These are phyloP conservation scores for Bolinopsis microptera DNA, from an alignment of 37 sponge, comb jelly and placozoan species.

Conservation along the genomic window DNA sequence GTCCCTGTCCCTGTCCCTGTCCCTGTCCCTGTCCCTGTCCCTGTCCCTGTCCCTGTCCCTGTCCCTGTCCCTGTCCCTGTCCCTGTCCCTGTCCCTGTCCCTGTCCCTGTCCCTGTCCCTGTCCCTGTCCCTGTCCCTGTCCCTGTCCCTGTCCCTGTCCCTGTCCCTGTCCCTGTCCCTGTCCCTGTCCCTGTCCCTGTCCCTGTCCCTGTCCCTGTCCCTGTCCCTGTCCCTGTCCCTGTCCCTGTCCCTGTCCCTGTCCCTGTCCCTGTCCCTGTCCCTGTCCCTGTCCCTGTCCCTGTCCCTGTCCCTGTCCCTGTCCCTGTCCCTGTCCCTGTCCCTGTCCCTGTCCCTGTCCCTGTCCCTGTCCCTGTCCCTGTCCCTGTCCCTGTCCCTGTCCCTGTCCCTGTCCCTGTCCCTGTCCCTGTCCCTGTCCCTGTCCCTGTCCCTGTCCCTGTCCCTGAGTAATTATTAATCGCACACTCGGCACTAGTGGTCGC, in stretches of 20 bases:
- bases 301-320: background rate
- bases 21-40: background rate
- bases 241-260: background rate
- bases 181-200: background rate
- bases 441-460: background rate
- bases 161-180: background rate
- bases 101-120: background rate
- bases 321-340: background rate
- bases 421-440: background rate
- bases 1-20: background rate
- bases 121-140: background rate
- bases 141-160: background rate
- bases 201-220: background rate
- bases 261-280: background rate
- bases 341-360: background rate
- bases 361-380: background rate
- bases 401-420: background rate
- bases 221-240: background rate
- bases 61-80: background rate
- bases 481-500: background rate
- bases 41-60: background rate
- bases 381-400: background rate
- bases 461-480: background rate
- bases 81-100: background rate
- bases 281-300: background rate